A percentile compares a stretch with the other conserved stretches of the same genome.
Evolutionary conservation across 2,888 invertebrate genomes (phyloP).

Genomic region (Periphyllus acericola): DNA sequence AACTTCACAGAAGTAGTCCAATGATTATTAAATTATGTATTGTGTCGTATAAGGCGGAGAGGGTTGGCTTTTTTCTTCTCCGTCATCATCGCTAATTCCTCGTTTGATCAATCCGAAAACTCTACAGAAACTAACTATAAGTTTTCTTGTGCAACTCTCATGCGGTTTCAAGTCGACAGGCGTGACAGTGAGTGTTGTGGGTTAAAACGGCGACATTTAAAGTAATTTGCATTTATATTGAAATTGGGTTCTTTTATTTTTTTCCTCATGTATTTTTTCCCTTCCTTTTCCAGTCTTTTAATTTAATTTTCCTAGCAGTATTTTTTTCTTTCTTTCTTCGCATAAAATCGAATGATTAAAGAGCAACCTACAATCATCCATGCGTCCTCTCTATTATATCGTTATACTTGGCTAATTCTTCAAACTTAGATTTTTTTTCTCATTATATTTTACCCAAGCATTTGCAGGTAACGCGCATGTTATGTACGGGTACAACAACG

Average conservation of each 20-base stretch:
- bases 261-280: neutral
- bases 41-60: conserved; percentile 24
- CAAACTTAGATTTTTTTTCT: neutral
- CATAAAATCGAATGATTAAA: conserved; percentile 32
- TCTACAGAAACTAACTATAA: conserved; percentile 12
- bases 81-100: conserved; percentile 46
- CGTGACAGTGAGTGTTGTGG: conserved; percentile 39
- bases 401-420: neutral
- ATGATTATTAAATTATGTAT: conserved; percentile 57
- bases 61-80: neutral
- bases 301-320: conserved; percentile 43
- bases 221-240: conserved; percentile 62
- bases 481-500: neutral
- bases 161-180: conserved; percentile 22
- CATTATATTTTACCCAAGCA: neutral
- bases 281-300: conserved; percentile 25
- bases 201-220: conserved; percentile 55
- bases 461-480: neutral
- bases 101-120: conserved; percentile 50
- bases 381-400: neutral
- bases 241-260: conserved; percentile 52
- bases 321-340: neutral
- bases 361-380: neutral
- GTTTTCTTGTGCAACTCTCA: conserved; percentile 9
- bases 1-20: conserved; percentile 45